Conservation (phyloP, 30 jellyfish, hydroid and myxozoan genomes). For the Aurelia sp. region DNA sequence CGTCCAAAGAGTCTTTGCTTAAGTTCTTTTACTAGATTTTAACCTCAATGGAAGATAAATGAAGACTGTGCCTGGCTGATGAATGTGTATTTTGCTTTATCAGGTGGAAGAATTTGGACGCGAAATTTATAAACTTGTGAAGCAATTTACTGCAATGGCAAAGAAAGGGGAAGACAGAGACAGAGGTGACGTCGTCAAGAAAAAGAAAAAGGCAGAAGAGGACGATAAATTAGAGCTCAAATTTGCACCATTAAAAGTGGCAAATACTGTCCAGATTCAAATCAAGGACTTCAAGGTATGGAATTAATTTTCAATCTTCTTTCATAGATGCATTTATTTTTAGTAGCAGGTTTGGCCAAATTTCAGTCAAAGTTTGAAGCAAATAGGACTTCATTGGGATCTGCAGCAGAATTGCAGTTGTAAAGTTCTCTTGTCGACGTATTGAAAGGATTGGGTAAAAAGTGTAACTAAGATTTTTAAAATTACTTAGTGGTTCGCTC, state of each 20-base stretch:
- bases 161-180: conserved; percentile 74
- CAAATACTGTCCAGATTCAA: conserved; percentile 69
- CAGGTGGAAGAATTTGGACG: conserved; percentile 95
- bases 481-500: too few species aligned
- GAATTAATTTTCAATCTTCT: too few species aligned
- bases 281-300: conserved; percentile 82
- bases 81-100: neutral
- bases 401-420: too few species aligned
- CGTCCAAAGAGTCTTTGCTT: too few species aligned
- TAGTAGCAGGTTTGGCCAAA: too few species aligned
- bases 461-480: too few species aligned
- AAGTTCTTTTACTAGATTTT: neutral
- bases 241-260: conserved; percentile 91
- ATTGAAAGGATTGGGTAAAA: too few species aligned
- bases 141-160: conserved; percentile 82
- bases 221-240: conserved; percentile 62
- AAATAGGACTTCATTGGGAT: too few species aligned
- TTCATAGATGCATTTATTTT: too few species aligned
- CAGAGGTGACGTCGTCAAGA: conserved; percentile 50
- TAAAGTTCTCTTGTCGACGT: too few species aligned
- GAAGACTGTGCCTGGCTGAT: neutral
- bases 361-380: too few species aligned
- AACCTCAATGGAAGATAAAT: neutral
- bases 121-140: conserved; percentile 85
- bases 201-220: conserved; percentile 48